Base-by-base conservation (phyloP, 2,113 vertebrate genomes). In the Galemys pyrenaicus region DNA sequence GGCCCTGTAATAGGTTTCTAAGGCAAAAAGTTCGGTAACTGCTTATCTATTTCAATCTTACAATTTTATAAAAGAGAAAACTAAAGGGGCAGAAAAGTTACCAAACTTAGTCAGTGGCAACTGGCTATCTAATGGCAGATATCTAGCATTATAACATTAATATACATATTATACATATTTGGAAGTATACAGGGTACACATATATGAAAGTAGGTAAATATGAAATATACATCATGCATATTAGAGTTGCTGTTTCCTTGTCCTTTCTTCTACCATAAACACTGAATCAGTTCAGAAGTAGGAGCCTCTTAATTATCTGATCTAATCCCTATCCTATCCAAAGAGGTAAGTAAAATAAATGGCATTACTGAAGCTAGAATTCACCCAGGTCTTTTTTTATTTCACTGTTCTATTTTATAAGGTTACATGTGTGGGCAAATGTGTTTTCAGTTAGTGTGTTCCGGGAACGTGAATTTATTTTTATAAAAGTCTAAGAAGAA, bases 51-150 rank as follows among this genome's bases (percentile, higher is more conserved):
- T 85, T 94, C 39, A 80, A 58, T 6, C 13, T 75, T 82, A 26
- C 58, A 39, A 82, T 60, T 91, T 84, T 65, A 89, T 77, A 89
- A 80, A 87, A 91, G 75, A 71, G 67, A 93, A 83, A 73, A 60
- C 9, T 35, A 78, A 92, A 46, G 67, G 39, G n/a, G 62, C 15
- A 91, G 10, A 49, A 5, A 70, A 5, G 79, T 58, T 51, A 64
- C 30, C 44, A 85, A 39, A 19, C n/a, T 82, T 62, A 54, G n/a
- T 77, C 56, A 78, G 5, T 46, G n/a, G 30, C 37, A 91, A 19
- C 41, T 9, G 10, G 11, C 4, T 80, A 49, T 73, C 58, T 56
- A 68, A 9, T 32, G 37, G 54, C 81, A 84, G 62, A 77, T 49
- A 64, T 3, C 11, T 0, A 44, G 65, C 17, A 60, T 71, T 71